Evolutionary conservation across 2,888 invertebrate species (phyloP), one percentile per base, ranked within the genome.

Genomic region (Polymixis lichenea): DNA sequence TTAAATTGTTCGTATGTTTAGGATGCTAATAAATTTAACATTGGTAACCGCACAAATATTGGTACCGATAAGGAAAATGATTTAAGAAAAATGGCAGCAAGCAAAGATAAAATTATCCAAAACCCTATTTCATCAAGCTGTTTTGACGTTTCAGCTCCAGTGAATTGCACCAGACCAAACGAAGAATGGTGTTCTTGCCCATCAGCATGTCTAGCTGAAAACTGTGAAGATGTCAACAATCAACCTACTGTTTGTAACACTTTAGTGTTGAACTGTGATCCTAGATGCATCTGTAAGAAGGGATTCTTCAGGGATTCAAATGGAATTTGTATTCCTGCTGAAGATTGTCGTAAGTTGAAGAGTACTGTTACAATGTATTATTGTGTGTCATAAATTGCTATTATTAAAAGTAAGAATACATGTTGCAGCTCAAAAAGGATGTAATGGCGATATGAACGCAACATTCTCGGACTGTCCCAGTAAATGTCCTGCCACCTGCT

Each of bases 141-240:
- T 43, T 58, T 78, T 66, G 70, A 43, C 1, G 15, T 83, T 80
- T 71, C 82, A 93, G 93, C 89, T 70, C 88, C 87, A 11, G 88
- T 92, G 0, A 75, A 87, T 0, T 93, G 93, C 60, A 92, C 91
- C 2, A 87, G 91, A 74, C 89, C 77, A 3, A 76, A 91, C 53
- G 93, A 94, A 87, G 53, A 62, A 56, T 94, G 89, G 90, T 60
- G 76, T 53, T 9, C 87, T 0, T 93, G 93, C 51, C 91, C 93
- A 1, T 84, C 84, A 13, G 87, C 85, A 0, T 93, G 92, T 56
- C 76, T 84, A 1, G 82, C 83, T 13, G 93, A 92, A 69, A 83
- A 83, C 56, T 93, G 94, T 67, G 82, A 86, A 8, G 90, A 91
- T 66, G 78, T 88, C 0, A 69, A 90, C 53, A 72, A 85, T 0